Evolutionary conservation across 1,140 invertebrate genomes (phyloP).

Genomic region (Diorhabda elongata): DNA sequence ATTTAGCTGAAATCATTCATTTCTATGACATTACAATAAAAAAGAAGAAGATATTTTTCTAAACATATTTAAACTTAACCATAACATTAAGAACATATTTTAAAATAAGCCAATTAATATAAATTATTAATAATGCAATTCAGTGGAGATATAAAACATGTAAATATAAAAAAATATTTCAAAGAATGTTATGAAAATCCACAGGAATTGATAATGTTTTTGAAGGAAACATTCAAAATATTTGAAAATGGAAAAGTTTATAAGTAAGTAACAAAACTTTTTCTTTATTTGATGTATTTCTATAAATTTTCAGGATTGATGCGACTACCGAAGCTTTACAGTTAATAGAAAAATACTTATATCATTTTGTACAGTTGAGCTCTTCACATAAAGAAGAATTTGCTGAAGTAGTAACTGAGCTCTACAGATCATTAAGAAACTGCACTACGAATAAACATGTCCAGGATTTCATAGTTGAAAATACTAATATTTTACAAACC

Average conservation of each 20-base stretch:
- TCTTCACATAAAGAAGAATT: not conserved
- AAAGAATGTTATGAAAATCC: not conserved
- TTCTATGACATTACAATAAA: no score
- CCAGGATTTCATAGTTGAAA: slow-evolving; percentile 3
- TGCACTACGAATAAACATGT: slow-evolving; percentile 1
- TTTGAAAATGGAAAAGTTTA: not conserved
- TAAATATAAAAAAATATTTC: no score
- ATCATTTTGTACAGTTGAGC: not conserved
- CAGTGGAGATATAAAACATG: no score
- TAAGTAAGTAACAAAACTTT: not conserved
- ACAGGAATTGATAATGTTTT: slow-evolving; percentile 6
- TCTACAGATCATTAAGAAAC: slow-evolving; percentile 15
- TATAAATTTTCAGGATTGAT: not conserved
- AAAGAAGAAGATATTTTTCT: no score
- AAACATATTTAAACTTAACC: no score
- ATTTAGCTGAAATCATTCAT: no score
- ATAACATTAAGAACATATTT: no score
- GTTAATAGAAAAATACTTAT: not conserved
- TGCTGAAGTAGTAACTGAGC: slow-evolving; percentile 3
- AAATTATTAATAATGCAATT: no score
- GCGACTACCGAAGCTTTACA: not conserved
- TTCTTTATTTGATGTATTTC: not conserved
- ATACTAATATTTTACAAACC: slow-evolving; percentile 10
- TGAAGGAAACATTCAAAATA: slow-evolving; percentile 4
- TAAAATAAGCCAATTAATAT: no score